Conservation (phyloP, 2,113 vertebrate genomes). For the Plectropomus leopardus region DNA sequence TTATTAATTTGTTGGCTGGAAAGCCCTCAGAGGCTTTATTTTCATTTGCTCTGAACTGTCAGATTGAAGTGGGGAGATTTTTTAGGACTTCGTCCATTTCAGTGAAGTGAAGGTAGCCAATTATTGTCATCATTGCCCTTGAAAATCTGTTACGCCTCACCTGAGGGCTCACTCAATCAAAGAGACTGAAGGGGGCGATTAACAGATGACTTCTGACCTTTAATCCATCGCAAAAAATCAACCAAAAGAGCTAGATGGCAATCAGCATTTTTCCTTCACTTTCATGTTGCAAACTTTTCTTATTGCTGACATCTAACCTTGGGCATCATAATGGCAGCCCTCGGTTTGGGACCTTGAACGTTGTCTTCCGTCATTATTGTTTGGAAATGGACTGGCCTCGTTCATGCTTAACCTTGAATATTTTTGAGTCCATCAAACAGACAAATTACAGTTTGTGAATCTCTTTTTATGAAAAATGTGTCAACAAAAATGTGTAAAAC, state of each 20-base stretch:
- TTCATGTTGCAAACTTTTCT: slow-evolving; percentile 58
- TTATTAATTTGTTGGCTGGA: slow-evolving; percentile 67
- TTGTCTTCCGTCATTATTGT: slow-evolving; percentile 15
- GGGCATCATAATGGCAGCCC: slow-evolving; percentile 2
- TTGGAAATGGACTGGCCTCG: slow-evolving; percentile 4
- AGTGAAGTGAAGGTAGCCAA: slow-evolving; percentile 79
- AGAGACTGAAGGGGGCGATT: slow-evolving; percentile 76
- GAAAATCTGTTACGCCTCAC: slow-evolving; percentile 84
- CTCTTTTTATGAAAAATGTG: not conserved
- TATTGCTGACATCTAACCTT: slow-evolving; percentile 51
- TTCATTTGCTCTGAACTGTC: slow-evolving; percentile 76
- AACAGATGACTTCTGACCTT: slow-evolving; percentile 73
- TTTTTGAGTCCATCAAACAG: not conserved
- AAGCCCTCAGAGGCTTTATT: slow-evolving; percentile 66
- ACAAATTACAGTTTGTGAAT: not conserved
- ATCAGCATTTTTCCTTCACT: slow-evolving; percentile 39
- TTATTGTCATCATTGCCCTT: slow-evolving; percentile 82
- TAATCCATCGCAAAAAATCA: slow-evolving; percentile 63
- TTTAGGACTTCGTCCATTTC: slow-evolving; percentile 78
- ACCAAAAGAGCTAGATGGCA: slow-evolving; percentile 38
- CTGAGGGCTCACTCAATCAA: slow-evolving; percentile 83
- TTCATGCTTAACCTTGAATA: slow-evolving; percentile 18
- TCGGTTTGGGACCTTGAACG: slow-evolving; percentile 16
- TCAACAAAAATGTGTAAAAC: not conserved
- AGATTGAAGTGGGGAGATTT: slow-evolving; percentile 75